phyloP scores from a whole-genome alignment of 2,797 vertebrate genomes.

The Psittacula derbiana region DNA sequence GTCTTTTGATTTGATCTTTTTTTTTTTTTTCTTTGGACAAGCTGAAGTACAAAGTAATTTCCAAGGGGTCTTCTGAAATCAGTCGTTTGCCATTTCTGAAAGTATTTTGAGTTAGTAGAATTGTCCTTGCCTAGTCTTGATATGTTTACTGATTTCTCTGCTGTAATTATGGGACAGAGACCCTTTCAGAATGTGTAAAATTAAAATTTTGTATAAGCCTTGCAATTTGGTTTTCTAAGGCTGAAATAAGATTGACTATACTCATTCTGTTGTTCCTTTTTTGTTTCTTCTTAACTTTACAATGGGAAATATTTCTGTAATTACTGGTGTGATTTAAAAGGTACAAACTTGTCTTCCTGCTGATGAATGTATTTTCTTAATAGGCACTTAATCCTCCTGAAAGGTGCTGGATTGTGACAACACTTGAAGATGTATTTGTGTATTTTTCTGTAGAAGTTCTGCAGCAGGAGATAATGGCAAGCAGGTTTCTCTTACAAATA shows the following conservation, averaged over 20 bases:
- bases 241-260: not conserved
- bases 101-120: not conserved
- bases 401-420: constrained; percentile 38
- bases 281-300: constrained; percentile 14
- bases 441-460: constrained; percentile 44
- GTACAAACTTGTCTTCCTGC: constrained; percentile 1
- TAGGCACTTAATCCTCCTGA: constrained; percentile 60
- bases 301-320: not conserved
- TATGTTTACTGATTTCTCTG: not conserved
- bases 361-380: constrained; percentile 57
- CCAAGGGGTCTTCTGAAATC: not conserved
- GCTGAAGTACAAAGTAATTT: not conserved
- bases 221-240: not conserved
- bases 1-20: not conserved
- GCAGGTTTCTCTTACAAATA: not conserved
- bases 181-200: not conserved
- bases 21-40: not conserved
- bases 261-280: not conserved
- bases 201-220: not conserved
- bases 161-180: not conserved
- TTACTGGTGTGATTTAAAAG: constrained; percentile 45
- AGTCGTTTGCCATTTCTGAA: not conserved
- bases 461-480: not conserved
- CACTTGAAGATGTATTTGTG: constrained; percentile 44
- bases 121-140: not conserved